A percentile compares a stretch with the other conserved stretches of the same genome.
Conservation (phyloP, 2,888 invertebrate genomes). For the Drosophila hamatofila region DNA sequence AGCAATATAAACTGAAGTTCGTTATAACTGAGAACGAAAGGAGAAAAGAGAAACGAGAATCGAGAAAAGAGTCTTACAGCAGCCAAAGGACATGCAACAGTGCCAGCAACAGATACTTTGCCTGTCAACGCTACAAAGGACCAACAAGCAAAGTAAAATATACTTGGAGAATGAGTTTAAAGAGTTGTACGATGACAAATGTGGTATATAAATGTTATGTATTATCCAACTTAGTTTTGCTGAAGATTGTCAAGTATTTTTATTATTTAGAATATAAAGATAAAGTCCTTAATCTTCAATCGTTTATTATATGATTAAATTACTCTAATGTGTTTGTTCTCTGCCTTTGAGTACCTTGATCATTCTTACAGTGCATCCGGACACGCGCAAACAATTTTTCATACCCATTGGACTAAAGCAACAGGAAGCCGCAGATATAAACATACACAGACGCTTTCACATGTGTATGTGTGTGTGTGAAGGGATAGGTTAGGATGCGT, state of each 20-base stretch:
- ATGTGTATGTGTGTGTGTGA: constrained; percentile 8
- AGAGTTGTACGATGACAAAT: neutral
- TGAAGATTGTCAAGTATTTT: neutral
- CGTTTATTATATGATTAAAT: neutral
- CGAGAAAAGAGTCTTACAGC: constrained; percentile 14
- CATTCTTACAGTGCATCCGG: constrained; percentile 41
- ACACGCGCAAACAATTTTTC: constrained; percentile 36
- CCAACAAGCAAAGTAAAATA: constrained; percentile 24
- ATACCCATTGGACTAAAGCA: constrained; percentile 51
- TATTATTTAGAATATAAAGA: neutral
- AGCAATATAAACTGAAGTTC: constrained; percentile 59
- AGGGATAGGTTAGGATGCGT: constrained; percentile 31
- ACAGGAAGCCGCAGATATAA: constrained; percentile 48
- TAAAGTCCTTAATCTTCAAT: neutral
- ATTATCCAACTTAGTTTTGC: no score
- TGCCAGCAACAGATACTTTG: constrained; percentile 16
- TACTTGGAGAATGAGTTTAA: constrained; percentile 6
- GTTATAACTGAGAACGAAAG: constrained; percentile 62
- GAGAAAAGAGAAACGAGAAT: constrained; percentile 29
- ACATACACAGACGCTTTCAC: constrained; percentile 5
- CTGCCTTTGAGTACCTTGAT: neutral
- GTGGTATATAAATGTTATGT: neutral
- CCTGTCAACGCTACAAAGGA: constrained; percentile 28
- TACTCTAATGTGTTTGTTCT: no score
- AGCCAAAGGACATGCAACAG: constrained; percentile 28